A percentile compares a stretch with the other conserved stretches of the same genome.
Evolutionary conservation across 2,113 vertebrate species (phyloP).

Genomic region (Xyliphius kryptos): DNA sequence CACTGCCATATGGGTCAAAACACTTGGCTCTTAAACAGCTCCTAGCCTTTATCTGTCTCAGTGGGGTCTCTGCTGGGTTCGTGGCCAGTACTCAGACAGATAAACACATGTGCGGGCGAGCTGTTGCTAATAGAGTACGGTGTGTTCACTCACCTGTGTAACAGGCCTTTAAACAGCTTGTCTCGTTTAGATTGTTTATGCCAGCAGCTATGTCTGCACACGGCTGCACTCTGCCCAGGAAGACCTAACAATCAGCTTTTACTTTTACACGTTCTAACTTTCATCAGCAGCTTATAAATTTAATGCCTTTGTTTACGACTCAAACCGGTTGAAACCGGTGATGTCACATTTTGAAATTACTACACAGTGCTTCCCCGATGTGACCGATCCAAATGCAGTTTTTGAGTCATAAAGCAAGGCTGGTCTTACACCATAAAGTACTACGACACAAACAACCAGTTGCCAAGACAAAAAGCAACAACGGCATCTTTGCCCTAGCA

Average conservation of each 20-base stretch:
- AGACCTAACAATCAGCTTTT: conserved; percentile 47
- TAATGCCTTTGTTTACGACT: neutral
- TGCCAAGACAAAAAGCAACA: conserved; percentile 21
- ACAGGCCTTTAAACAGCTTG: conserved; percentile 43
- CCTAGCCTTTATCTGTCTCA: conserved; percentile 27
- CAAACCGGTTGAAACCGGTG: conserved; percentile 1
- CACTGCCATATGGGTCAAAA: conserved; percentile 3
- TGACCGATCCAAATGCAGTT: conserved; percentile 5
- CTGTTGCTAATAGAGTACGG: conserved; percentile 42
- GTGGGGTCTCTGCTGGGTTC: conserved; percentile 3
- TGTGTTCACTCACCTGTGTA: conserved; percentile 50
- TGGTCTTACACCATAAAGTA: neutral
- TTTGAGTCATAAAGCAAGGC: conserved; percentile 11
- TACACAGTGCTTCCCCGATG: neutral
- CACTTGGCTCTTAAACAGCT: conserved; percentile 25
- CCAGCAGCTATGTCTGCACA: conserved; percentile 7
- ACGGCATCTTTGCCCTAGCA: conserved; percentile 34
- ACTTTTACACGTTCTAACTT: neutral
- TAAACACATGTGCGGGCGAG: conserved; percentile 35
- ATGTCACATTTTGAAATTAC: neutral
- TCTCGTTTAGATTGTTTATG: conserved; percentile 47
- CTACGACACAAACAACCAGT: neutral
- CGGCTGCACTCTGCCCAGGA: conserved; percentile 19
- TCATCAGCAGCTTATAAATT: neutral
- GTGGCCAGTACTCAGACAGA: conserved; percentile 24